A percentile compares a stretch with the other conserved stretches of the same genome.
Conservation (phyloP, 2,113 vertebrate genomes). For the Gallinago media region DNA sequence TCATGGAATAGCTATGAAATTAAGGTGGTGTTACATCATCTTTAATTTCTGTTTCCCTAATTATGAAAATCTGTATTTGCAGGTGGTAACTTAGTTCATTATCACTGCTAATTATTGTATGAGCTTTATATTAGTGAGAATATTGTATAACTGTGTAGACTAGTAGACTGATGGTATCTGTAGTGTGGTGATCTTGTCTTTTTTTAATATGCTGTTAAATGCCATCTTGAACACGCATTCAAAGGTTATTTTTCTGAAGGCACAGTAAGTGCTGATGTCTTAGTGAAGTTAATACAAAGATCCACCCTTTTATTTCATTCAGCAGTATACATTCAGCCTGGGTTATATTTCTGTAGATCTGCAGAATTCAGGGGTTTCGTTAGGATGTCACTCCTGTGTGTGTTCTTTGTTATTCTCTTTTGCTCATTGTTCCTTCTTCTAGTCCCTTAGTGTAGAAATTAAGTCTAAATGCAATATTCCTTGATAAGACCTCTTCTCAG, state of each 20-base stretch:
- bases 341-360: not conserved
- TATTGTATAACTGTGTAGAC: not conserved
- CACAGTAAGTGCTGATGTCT: not conserved
- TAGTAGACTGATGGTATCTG: not conserved
- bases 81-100: not conserved
- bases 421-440: not conserved
- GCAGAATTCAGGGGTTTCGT: not conserved
- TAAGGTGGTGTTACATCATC: not conserved
- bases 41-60: not conserved
- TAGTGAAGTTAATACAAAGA: not conserved
- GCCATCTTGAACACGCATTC: not conserved
- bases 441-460: not conserved
- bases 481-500: not conserved
- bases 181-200: not conserved
- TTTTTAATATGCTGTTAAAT: not conserved
- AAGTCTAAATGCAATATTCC: not conserved
- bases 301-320: not conserved
- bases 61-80: not conserved
- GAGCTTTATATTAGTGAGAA: not conserved
- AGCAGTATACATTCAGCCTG: not conserved
- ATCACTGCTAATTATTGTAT: not conserved
- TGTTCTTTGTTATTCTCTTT: not conserved
- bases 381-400: not conserved
- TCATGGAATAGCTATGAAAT: not conserved
- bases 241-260: not conserved